Percentiles rank a stretch among this genome's conserved stretches.
Conservation (phyloP, 2,797 vertebrate genomes). For the Tiaroga cobitis region DNA sequence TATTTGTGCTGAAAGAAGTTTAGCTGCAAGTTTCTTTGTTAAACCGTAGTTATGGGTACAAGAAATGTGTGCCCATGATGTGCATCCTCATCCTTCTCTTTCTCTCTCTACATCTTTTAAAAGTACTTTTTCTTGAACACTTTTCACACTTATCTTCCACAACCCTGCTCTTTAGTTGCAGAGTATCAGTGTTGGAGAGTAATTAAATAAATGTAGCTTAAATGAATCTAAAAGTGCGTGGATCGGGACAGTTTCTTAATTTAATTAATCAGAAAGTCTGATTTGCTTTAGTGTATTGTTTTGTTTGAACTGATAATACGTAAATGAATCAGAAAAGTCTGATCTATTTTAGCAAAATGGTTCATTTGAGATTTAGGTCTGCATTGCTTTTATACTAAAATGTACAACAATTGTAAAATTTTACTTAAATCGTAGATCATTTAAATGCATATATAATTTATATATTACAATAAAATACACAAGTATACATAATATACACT, state of each 20-base stretch:
- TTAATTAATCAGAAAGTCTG: background rate
- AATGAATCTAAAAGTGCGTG: background rate
- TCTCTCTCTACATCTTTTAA: background rate
- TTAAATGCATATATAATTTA: background rate
- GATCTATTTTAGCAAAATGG: background rate
- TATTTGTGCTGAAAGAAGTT: constrained; percentile 42
- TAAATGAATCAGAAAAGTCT: background rate
- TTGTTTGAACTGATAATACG: background rate
- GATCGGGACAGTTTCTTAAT: background rate
- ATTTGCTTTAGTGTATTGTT: background rate
- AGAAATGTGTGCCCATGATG: background rate
- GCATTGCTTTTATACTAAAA: background rate
- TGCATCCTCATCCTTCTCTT: background rate
- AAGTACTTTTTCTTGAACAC: background rate
- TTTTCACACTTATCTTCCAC: background rate
- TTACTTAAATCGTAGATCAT: background rate
- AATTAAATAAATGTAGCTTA: background rate
- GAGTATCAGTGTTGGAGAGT: background rate
- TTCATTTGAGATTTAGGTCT: background rate
- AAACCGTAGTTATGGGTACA: background rate
- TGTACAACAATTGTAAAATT: too few species aligned
- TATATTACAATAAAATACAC: too few species aligned
- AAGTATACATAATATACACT: too few species aligned
- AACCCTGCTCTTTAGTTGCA: background rate
- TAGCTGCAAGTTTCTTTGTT: constrained; percentile 1